Base-by-base conservation (phyloP, 2,888 invertebrate species). In the Platycnemis pennipes region DNA sequence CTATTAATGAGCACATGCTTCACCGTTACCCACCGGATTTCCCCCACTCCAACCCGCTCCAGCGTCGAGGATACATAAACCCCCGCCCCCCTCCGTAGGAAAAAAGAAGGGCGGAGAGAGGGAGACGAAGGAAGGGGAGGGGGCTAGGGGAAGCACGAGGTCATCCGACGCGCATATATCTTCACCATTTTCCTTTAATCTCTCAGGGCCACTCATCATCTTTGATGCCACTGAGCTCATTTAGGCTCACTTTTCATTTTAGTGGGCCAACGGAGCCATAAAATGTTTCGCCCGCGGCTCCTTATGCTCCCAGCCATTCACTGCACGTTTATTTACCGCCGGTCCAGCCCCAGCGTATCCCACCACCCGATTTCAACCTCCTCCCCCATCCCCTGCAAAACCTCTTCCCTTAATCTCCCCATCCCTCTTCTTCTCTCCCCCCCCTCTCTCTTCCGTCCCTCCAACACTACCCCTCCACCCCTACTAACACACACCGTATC, bases 201-300 rank as follows among this genome's bases (percentile, higher is more conserved):
- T 69, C 69, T 31, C 69, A 8, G 31, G 31, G 31, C 69, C 31
- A 69, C 69, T 69, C 69, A 69, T 69, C 69, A 69, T 69, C 69
- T 69, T 69, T 69, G 69, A 69, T 69, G 69, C 69, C 69, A 69
- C 69, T 69, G 69, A 69, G 69, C 69, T 69, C 69, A 69, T 69
- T 69, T 69, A 31, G 5, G 69, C 69, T 37, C 77, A 77, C 77
- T 37, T 37, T 37, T 37, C 37, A 77, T 77, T 77, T 77, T 37
- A 77, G 77, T 77, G 77, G 37, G 77, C 31, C 77, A 77, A 11
- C 77, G 37, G 77, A 77, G 13, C 31, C 37, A 11, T 37, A 37
- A 77, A 77, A 77, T 77, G 37, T 77, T 77, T 37, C 16, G 77
- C 77, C 77, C 31, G 77, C 31, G 16, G 77, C 77, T 77, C 77